These are phyloP conservation scores for Meloidogyne exigua DNA, from an alignment of 1,140 invertebrate species.

Conservation along the genomic window DNA sequence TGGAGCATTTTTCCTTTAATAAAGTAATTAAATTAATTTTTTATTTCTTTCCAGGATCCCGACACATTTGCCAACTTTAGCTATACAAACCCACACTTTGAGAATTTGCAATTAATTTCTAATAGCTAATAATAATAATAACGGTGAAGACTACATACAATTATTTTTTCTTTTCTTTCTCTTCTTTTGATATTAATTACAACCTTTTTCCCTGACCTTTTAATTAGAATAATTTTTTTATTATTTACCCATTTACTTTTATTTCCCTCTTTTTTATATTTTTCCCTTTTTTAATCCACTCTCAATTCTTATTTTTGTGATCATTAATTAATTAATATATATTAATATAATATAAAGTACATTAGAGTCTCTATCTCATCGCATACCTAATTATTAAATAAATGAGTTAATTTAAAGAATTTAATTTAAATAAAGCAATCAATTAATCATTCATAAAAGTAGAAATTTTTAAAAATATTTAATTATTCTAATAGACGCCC, in stretches of 20 bases:
- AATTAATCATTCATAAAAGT: too few relatives aligned
- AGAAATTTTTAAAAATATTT: too few relatives aligned
- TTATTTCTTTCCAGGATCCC: conserved; percentile 71
- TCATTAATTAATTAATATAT: conserved; percentile 1
- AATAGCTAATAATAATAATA: background rate
- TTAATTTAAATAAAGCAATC: too few relatives aligned
- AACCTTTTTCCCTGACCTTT: background rate
- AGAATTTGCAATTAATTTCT: conserved; percentile 6
- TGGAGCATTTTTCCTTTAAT: too few relatives aligned
- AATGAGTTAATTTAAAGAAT: too few relatives aligned
- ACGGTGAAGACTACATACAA: background rate
- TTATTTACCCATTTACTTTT: background rate
- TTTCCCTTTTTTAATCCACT: background rate
- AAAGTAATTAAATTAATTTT: too few relatives aligned
- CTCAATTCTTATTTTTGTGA: background rate
- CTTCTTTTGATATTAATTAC: background rate
- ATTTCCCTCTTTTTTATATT: background rate
- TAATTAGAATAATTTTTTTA: background rate
- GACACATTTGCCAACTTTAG: conserved; percentile 96
- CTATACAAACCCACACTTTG: conserved; percentile 75
- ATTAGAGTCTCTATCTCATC: background rate
- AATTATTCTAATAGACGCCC: too few relatives aligned
- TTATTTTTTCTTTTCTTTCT: background rate
- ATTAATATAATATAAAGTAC: background rate
- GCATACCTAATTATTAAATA: background rate